Evolutionary conservation across 2,113 vertebrate species (phyloP).

Genomic region (Gorsachius goisagi): DNA sequence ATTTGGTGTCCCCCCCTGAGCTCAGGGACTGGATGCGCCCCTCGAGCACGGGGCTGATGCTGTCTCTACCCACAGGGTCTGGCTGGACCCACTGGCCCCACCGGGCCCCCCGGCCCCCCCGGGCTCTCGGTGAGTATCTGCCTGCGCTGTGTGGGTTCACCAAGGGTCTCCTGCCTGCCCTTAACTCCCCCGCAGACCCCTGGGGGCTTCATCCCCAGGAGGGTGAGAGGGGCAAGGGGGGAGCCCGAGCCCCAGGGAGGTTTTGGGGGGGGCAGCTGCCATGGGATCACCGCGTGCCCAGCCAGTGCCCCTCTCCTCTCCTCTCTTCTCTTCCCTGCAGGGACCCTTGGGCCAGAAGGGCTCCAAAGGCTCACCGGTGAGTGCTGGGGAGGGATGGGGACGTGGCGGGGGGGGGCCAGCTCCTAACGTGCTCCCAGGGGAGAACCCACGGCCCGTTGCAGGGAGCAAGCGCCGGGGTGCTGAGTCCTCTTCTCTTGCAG

Average conservation of each 20-base stretch:
- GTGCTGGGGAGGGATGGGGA: neutral
- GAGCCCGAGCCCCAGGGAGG: neutral
- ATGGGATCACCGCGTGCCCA: fast-evolving
- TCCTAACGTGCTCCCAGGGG: too few species aligned
- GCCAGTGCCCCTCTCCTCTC: neutral
- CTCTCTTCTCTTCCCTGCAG: constrained; percentile 55
- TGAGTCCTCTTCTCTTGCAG: constrained; percentile 41
- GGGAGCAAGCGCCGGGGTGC: fast-evolving
- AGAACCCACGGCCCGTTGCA: fast-evolving
- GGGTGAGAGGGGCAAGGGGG: neutral
- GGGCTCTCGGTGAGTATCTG: constrained; percentile 82
- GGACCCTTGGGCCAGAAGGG: constrained; percentile 86
- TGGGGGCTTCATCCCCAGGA: neutral
- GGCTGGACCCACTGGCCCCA: constrained; percentile 75
- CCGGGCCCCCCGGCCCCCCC: constrained; percentile 80
- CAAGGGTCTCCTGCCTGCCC: neutral
- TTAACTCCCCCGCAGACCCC: neutral
- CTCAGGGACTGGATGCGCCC: neutral
- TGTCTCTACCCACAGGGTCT: constrained; percentile 71
- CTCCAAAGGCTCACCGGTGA: constrained; percentile 86
- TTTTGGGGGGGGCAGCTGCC: neutral
- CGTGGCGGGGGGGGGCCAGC: neutral
- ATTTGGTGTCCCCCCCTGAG: neutral
- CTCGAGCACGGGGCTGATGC: neutral
- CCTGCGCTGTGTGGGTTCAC: neutral